phyloP scores from a whole-genome alignment of 2,888 invertebrate genomes.

The Drosophila anomelani region DNA sequence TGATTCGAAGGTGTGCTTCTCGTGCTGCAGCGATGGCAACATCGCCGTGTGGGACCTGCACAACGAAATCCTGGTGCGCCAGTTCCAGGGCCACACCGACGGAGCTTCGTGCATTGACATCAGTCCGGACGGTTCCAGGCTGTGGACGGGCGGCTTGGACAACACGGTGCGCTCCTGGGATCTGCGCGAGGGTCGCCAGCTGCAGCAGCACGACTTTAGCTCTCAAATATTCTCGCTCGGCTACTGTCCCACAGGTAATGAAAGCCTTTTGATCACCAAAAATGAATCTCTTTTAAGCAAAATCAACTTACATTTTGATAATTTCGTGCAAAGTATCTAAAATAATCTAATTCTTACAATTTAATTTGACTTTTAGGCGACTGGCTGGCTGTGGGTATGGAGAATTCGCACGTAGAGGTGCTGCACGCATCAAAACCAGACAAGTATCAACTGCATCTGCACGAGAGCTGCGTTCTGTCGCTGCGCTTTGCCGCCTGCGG shows the following conservation, averaged over 20 bases:
- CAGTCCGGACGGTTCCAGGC: conserved; percentile 94
- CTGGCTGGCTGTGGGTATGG: conserved; percentile 99
- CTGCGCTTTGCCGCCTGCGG: conserved; percentile 97
- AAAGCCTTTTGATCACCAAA: neutral
- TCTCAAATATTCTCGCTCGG: conserved; percentile 94
- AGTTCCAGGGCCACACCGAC: conserved; percentile 98
- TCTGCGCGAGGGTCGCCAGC: conserved; percentile 94
- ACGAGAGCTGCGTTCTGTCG: conserved; percentile 98
- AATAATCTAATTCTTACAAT: neutral
- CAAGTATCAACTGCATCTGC: conserved; percentile 97
- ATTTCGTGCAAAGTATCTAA: neutral
- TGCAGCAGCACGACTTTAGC: conserved; percentile 97
- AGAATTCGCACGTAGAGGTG: conserved; percentile 98
- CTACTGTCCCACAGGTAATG: conserved; percentile 94
- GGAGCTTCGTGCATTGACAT: conserved; percentile 99
- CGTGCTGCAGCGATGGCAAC: conserved; percentile 99
- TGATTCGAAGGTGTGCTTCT: conserved; percentile 98
- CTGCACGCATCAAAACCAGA: conserved; percentile 95
- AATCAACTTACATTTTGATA: neutral
- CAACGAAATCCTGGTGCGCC: conserved; percentile 95
- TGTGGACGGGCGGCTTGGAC: conserved; percentile 97
- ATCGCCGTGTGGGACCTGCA: conserved; percentile 98
- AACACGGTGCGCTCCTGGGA: conserved; percentile 99
- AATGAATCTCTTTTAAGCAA: neutral
- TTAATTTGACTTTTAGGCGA: conserved; percentile 87